Evolutionary conservation across 2,113 vertebrate species (phyloP), one percentile per base, ranked within the genome.

Genomic region (Tiliqua scincoides): DNA sequence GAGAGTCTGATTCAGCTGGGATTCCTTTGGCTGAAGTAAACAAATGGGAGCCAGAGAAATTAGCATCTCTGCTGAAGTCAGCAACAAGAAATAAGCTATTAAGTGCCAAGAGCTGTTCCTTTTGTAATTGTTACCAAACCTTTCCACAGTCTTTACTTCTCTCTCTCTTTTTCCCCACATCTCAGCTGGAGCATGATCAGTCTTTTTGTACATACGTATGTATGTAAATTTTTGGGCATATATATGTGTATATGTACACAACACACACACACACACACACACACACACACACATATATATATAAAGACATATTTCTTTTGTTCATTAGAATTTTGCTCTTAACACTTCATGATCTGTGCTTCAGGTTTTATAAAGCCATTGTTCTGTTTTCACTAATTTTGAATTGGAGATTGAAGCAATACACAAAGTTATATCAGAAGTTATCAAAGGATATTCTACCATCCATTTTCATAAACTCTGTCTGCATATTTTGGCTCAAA

Each of bases 1-100:
- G 85, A n/a, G 67, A 74, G 25, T 32, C 35, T 81, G 73, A 75
- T 62, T 86, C 91, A 84, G 63, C 7, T 71, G 89, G 88, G 88
- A 83, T 4, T 21, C 30, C 37, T 78, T 52, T 75, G 37, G 43
- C n/a, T 75, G 79, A 40, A 80, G 82, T 85, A 92, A 92, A 90
- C 85, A 88, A 91, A 91, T 85, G 0, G 83, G 81, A 83, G 63
- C 74, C 48, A 59, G 37, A 84, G 25, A 72, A 70, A 81, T 63
- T 72, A 83, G 83, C 87, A 79, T 85, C 71, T 54, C 40, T 61
- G 78, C 14, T 12, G 32, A 90, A 71, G 85, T 82, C 63, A 83
- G 30, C n/a, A 86, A 86, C 83, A 87, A 88, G n/a, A 2, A 3
- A 57, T 79, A 82, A 61, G 3, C 48, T 18, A 70, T 1, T 1